Conservation (phyloP, 2,797 vertebrate species). For the Syngnathus rostellatus region DNA sequence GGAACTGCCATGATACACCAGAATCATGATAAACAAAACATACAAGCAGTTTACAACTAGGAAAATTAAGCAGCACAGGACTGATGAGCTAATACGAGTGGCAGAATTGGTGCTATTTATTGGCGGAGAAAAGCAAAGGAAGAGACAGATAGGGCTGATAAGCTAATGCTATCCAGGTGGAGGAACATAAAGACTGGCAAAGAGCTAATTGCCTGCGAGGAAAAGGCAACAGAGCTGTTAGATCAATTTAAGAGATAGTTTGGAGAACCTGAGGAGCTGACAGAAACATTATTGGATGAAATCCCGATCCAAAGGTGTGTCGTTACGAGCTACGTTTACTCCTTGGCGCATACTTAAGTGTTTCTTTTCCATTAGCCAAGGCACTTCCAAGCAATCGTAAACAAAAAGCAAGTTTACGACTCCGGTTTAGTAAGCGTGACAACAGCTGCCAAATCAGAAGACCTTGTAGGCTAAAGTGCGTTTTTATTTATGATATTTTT, state of each 20-base stretch:
- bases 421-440: background rate
- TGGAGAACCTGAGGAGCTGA: background rate
- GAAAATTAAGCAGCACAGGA: conserved; percentile 1
- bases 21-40: background rate
- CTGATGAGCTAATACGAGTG: conserved; percentile 1
- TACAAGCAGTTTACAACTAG: conserved; percentile 2
- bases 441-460: background rate
- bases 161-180: conserved; percentile 2
- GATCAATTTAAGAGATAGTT: conserved; percentile 6
- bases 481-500: background rate
- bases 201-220: background rate
- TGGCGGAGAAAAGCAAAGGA: background rate
- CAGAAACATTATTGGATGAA: background rate
- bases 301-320: background rate
- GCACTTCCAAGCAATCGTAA: background rate
- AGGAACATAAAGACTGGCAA: conserved; percentile 1
- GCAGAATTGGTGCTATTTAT: background rate
- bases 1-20: background rate
- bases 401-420: background rate
- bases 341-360: no score
- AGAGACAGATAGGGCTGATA: background rate
- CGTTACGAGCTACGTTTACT: background rate
- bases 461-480: background rate
- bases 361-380: no score
- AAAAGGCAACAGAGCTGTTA: background rate